phyloP scores from a whole-genome alignment of 2,797 vertebrate genomes.

The Aldrovandia affinis region DNA sequence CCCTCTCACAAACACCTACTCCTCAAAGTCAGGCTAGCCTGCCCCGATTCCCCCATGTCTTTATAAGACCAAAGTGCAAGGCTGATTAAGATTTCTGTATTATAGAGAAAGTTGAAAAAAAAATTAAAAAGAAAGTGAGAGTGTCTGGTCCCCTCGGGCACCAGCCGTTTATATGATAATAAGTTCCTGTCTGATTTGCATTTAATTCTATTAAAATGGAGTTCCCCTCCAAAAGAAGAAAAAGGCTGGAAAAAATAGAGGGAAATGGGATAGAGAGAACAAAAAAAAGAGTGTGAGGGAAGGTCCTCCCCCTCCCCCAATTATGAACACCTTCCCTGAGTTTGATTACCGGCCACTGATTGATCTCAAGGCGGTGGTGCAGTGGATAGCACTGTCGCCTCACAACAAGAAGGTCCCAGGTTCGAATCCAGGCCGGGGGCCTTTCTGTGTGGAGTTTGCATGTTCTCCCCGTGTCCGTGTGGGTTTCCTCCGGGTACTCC shows the following conservation, averaged over 20 bases:
- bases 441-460: too few species aligned
- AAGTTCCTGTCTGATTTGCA: slow-evolving; percentile 74
- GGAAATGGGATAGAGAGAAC: slow-evolving; percentile 36
- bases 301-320: not conserved
- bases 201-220: slow-evolving; percentile 74
- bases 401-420: too few species aligned
- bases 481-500: too few species aligned
- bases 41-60: slow-evolving; percentile 59
- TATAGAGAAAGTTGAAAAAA: slow-evolving; percentile 61
- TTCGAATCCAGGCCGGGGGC: too few species aligned
- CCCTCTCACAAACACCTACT: not conserved
- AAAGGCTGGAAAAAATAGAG: slow-evolving; percentile 45
- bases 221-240: slow-evolving; percentile 55
- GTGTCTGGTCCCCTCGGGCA: slow-evolving; percentile 63
- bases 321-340: not conserved
- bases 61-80: slow-evolving; percentile 61
- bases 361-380: too few species aligned
- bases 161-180: slow-evolving; percentile 78
- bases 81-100: slow-evolving; percentile 67
- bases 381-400: too few species aligned
- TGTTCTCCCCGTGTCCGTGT: too few species aligned
- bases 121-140: slow-evolving; percentile 70
- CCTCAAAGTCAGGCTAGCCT: slow-evolving; percentile 38
- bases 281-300: slow-evolving; percentile 32
- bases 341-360: not conserved